These are phyloP conservation scores for Hepsetus odoe DNA, from an alignment of 2,113 vertebrate species.

Conservation along the genomic window DNA sequence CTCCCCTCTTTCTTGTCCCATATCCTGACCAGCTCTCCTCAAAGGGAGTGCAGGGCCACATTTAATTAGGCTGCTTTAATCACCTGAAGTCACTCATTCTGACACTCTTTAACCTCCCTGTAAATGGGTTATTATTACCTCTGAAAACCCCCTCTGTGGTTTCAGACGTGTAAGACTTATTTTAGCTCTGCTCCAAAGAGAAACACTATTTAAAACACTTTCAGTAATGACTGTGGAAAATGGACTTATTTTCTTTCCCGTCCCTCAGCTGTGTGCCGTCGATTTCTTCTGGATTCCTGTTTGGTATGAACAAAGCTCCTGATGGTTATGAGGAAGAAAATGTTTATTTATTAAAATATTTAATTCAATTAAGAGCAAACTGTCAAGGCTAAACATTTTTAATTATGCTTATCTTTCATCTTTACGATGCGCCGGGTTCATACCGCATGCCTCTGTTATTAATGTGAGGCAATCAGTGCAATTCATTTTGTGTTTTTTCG, in stretches of 20 bases:
- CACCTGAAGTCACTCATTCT: slow-evolving; percentile 65
- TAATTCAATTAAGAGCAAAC: slow-evolving; percentile 19
- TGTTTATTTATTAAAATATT: background rate
- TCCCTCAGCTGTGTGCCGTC: background rate
- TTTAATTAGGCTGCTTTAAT: slow-evolving; percentile 74
- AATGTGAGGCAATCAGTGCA: slow-evolving; percentile 23
- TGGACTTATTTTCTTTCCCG: background rate
- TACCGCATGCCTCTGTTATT: slow-evolving; percentile 19
- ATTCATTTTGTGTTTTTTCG: slow-evolving; percentile 18
- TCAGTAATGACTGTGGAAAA: background rate
- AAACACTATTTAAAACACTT: slow-evolving; percentile 16
- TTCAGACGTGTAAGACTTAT: slow-evolving; percentile 38
- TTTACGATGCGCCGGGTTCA: slow-evolving; percentile 6
- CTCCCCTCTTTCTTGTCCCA: slow-evolving; percentile 50
- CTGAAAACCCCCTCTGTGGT: slow-evolving; percentile 41
- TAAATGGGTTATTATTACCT: slow-evolving; percentile 57
- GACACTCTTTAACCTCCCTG: slow-evolving; percentile 50
- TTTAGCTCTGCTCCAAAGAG: slow-evolving; percentile 39
- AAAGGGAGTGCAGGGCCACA: slow-evolving; percentile 58
- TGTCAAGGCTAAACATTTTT: slow-evolving; percentile 33
- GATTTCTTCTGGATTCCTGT: slow-evolving; percentile 4
- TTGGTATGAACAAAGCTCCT: background rate
- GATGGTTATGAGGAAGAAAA: background rate
- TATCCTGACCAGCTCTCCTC: slow-evolving; percentile 60
- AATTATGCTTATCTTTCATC: slow-evolving; percentile 30